phyloP scores from a whole-genome alignment of 23 tunicate genomes.

The Ciona savignyi region DNA sequence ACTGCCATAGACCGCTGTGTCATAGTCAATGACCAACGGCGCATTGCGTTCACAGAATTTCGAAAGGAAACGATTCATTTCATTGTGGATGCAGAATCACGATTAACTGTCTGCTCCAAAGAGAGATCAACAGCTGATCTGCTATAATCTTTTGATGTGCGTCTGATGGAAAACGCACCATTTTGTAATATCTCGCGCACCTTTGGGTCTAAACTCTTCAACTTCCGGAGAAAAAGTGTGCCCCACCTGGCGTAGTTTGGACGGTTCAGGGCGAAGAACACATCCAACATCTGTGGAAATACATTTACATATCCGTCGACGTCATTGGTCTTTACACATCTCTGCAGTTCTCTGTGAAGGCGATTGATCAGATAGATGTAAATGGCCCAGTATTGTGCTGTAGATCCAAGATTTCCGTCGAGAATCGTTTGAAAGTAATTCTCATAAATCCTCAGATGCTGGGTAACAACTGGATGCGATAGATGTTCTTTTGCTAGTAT shows the following conservation, averaged over 20 bases:
- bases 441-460: no score
- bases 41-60: constrained; percentile 1
- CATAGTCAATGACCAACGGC: constrained; percentile 3
- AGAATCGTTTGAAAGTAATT: no score
- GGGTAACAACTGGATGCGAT: no score
- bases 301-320: neutral
- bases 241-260: constrained; percentile 4
- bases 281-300: neutral
- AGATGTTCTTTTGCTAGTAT: no score
- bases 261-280: neutral
- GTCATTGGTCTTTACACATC: neutral
- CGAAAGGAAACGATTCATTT: no score
- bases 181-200: neutral
- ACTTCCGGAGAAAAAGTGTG: neutral
- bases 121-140: constrained; percentile 3
- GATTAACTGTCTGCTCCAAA: no score
- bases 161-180: constrained; percentile 4
- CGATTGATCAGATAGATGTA: constrained; percentile 1
- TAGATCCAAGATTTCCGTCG: neutral
- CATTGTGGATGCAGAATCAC: no score
- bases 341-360: neutral
- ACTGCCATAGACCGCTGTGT: constrained; percentile 5
- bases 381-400: constrained; percentile 4
- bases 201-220: constrained; percentile 4
- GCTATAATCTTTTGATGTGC: neutral